Base-by-base conservation (phyloP, 92 coral and sea anemone species). In the Phenganax marumi region DNA sequence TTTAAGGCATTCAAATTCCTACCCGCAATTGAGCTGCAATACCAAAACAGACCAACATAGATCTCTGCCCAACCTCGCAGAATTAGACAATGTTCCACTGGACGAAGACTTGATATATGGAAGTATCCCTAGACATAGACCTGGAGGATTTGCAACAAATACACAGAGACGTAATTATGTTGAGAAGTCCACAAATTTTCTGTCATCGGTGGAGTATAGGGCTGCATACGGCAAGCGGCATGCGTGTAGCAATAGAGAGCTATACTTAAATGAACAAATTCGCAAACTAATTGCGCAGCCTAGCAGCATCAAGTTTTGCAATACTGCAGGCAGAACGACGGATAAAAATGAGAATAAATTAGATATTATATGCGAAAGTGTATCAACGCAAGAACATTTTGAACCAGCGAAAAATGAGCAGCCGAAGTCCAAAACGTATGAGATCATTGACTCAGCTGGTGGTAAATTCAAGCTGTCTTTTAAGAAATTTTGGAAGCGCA, bases 41-140 rank as follows among this genome's bases (percentile, higher is more conserved):
- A 83, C 88, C 6, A 89, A 86, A 54, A 84, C 92, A n/a, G 87
- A 90, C 73, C 91, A 97, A n/a, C 89, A 90, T 23, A 82, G 90
- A 1, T 95, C 98, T 18, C 68, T 95, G 80, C 93, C 97, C 70
- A 85, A 83, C 80, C 63, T 92, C 57, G 76, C 85, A 21, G 97
- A 92, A 7, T 78, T 94, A 26, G 92, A 87, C 55, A 90, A 84
- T 69, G 94, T 94, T 58, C 84, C 87, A 22, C 84, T 94, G 0
- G 97, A 94, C 63, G 79, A 90, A 26, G 93, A 91, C 75, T 81
- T 95, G 17, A 89, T 48, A 21, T 78, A 60, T 61, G 83, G 83
- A 19, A 60, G 66, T 47, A 19, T 56, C 14, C 26, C 26, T 54
- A 78, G 25, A 63, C 83, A 60, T 22, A 78, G 63, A 50, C 58